Evolutionary conservation across 37 sponge, comb jelly and placozoan species (phyloP).

Genomic region (Cladorhizidae sp.): DNA sequence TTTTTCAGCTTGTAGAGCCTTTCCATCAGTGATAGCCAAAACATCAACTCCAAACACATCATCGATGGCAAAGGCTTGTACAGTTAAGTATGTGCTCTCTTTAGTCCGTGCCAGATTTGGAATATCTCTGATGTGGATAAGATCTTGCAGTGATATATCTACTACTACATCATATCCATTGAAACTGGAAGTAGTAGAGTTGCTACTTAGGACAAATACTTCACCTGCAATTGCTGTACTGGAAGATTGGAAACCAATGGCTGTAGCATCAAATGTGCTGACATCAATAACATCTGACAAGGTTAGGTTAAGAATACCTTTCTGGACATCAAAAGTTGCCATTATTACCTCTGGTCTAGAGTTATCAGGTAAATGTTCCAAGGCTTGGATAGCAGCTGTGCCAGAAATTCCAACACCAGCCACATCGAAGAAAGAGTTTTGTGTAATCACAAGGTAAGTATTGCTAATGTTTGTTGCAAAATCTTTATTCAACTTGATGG

Average conservation of each 20-base stretch:
- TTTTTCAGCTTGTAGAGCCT: constrained; percentile 67
- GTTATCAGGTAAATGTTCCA: constrained; percentile 43
- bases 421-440: constrained; percentile 65
- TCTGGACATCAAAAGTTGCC: constrained; percentile 78
- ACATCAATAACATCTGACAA: constrained; percentile 84
- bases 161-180: constrained; percentile 70
- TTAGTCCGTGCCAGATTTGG: constrained; percentile 49
- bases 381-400: constrained; percentile 48
- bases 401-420: constrained; percentile 51
- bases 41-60: constrained; percentile 83
- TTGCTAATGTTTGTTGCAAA: constrained; percentile 69
- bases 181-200: constrained; percentile 41
- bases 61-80: constrained; percentile 94
- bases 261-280: constrained; percentile 82
- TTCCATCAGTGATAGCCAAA: constrained; percentile 84
- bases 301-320: constrained; percentile 70
- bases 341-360: constrained; percentile 66
- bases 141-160: constrained; percentile 67
- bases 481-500: constrained; percentile 54
- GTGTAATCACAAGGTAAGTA: constrained; percentile 57
- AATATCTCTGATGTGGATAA: constrained; percentile 69
- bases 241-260: constrained; percentile 72
- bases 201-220: constrained; percentile 48
- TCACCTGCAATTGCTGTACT: constrained; percentile 31
- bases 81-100: constrained; percentile 68